Evolutionary conservation across 2,113 vertebrate species (phyloP).

Genomic region (Onychostruthus taczanowskii): DNA sequence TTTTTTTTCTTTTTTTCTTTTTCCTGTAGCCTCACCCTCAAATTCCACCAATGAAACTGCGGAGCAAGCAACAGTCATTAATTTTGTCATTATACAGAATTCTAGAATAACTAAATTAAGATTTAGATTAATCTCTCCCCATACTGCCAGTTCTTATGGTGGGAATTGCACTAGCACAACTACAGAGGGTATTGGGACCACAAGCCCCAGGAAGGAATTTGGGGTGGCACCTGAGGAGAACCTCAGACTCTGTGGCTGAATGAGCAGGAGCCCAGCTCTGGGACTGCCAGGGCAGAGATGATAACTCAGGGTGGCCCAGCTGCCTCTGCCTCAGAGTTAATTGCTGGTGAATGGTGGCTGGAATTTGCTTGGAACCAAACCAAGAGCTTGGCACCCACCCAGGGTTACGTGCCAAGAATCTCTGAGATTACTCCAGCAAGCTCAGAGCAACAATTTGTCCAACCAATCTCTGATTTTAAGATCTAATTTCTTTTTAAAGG

Average conservation of each 20-base stretch:
- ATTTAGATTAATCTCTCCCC: background rate
- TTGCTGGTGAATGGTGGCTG: background rate
- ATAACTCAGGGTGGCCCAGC: background rate
- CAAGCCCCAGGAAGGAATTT: too few relatives aligned
- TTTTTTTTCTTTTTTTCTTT: background rate
- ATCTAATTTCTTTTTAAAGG: background rate
- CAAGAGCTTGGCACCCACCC: background rate
- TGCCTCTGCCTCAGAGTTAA: background rate
- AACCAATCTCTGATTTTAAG: background rate
- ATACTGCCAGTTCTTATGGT: background rate
- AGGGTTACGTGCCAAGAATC: background rate
- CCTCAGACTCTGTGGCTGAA: background rate
- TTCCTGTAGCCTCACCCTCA: background rate
- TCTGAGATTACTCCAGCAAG: background rate
- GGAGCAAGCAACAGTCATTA: background rate
- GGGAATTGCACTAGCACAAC: background rate
- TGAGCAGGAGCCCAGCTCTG: accelerated
- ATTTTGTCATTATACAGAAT: background rate
- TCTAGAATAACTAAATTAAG: background rate
- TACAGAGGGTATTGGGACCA: accelerated
- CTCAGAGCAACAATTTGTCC: background rate
- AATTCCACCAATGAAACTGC: background rate
- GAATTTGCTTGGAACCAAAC: background rate
- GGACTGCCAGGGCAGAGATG: background rate
- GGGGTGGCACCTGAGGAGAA: background rate